Evolutionary conservation across 2,113 vertebrate genomes (phyloP).

Genomic region (Xiphias gladius): DNA sequence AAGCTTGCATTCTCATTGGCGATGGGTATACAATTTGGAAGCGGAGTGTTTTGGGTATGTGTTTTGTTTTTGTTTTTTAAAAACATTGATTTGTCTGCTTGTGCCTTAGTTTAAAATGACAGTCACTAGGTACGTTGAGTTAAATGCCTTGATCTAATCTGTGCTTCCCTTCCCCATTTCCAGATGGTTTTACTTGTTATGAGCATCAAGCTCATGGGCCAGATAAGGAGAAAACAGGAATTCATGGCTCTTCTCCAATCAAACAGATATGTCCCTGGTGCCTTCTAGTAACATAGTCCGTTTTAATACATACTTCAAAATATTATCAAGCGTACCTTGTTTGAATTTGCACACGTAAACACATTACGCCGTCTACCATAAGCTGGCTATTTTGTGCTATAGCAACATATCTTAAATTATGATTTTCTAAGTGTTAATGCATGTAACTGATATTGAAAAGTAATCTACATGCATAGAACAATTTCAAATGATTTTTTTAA

Average conservation of each 20-base stretch:
- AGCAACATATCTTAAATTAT: conserved; percentile 56
- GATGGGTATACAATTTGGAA: conserved; percentile 79
- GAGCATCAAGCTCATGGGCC: conserved; percentile 80
- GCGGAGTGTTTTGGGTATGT: conserved; percentile 78
- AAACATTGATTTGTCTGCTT: neutral
- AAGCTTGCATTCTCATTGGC: conserved; percentile 75
- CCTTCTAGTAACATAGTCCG: conserved; percentile 68
- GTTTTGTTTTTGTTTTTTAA: neutral
- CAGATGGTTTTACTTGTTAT: conserved; percentile 76
- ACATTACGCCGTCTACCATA: conserved; percentile 65
- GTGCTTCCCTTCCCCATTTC: neutral
- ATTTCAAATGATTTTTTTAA: conserved; percentile 33
- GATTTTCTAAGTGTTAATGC: conserved; percentile 59
- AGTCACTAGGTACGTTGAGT: neutral
- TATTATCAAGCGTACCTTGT: conserved; percentile 42
- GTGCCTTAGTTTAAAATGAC: neutral
- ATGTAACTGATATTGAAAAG: conserved; percentile 63
- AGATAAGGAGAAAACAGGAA: conserved; percentile 78
- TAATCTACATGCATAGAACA: conserved; percentile 67
- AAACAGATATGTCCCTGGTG: conserved; percentile 78
- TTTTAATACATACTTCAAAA: conserved; percentile 50
- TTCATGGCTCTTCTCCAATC: conserved; percentile 78
- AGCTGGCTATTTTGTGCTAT: conserved; percentile 61
- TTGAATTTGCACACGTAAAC: conserved; percentile 74
- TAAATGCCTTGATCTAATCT: neutral